Conservation (phyloP, 2,888 invertebrate genomes). For the Ethmia dodecea region DNA sequence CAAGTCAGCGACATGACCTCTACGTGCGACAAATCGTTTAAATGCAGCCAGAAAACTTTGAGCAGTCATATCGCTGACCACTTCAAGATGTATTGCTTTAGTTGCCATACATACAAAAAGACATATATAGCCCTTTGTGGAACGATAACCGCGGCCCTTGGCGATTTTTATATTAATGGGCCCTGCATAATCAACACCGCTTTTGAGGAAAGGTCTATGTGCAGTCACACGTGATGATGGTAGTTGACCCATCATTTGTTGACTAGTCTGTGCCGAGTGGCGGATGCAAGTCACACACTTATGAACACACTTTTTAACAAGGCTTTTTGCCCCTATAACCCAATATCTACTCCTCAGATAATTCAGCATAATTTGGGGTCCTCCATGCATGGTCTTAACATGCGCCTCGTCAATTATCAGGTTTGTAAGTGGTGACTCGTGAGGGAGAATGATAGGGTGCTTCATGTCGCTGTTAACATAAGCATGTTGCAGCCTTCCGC, state of each 20-base stretch:
- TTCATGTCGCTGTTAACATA: neutral
- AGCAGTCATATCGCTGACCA: conserved; percentile 27
- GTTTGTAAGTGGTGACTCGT: conserved; percentile 1
- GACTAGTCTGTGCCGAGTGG: conserved; percentile 5
- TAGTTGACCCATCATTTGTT: conserved; percentile 15
- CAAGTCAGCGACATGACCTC: neutral
- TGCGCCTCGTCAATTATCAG: conserved; percentile 5
- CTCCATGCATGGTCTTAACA: conserved; percentile 13
- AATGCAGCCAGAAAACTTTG: conserved; percentile 20
- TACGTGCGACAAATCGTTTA: neutral
- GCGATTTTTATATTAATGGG: conserved; percentile 10
- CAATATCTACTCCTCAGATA: conserved; percentile 15
- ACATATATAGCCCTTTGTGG: neutral
- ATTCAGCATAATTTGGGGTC: conserved; percentile 12
- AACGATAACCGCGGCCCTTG: neutral
- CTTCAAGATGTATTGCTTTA: conserved; percentile 33
- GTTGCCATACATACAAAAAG: conserved; percentile 12
- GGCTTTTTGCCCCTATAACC: conserved; percentile 13
- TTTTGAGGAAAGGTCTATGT: conserved; percentile 1
- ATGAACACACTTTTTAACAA: conserved; percentile 7
- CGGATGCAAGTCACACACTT: conserved; percentile 16
- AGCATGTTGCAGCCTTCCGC: neutral
- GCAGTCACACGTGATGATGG: conserved; percentile 10
- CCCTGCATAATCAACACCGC: conserved; percentile 10
- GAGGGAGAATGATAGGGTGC: neutral